Evolutionary conservation across 2,888 invertebrate genomes (phyloP).

Genomic region (Callimorpha dominula): DNA sequence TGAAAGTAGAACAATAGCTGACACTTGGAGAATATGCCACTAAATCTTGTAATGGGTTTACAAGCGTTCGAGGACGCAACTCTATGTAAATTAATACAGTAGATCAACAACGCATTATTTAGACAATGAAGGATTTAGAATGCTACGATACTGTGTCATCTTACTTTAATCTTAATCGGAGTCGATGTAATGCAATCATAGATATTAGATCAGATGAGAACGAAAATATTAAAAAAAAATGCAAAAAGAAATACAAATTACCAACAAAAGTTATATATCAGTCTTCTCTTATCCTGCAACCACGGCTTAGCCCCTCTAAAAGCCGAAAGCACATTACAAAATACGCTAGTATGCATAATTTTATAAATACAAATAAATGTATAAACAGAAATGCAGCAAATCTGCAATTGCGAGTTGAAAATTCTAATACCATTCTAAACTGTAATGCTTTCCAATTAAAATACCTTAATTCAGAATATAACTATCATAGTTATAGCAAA

Average conservation of each 20-base stretch:
- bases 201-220: background rate
- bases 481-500: background rate
- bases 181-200: background rate
- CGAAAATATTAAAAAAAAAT: background rate
- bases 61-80: background rate
- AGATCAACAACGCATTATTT: background rate
- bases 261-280: background rate
- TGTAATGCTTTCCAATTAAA: background rate
- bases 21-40: background rate
- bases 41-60: background rate
- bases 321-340: background rate
- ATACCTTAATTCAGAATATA: background rate
- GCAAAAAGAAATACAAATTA: background rate
- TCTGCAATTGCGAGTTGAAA: background rate
- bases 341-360: constrained; percentile 2
- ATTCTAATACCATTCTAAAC: background rate
- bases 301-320: background rate
- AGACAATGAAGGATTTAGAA: too few relatives aligned
- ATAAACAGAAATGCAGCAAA: background rate
- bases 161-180: background rate
- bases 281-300: background rate
- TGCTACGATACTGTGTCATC: background rate
- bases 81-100: background rate
- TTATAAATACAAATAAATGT: background rate
- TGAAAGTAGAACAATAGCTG: too few relatives aligned